Conservation (phyloP, 2,797 vertebrate species). For the Ctenosaura bakeri region DNA sequence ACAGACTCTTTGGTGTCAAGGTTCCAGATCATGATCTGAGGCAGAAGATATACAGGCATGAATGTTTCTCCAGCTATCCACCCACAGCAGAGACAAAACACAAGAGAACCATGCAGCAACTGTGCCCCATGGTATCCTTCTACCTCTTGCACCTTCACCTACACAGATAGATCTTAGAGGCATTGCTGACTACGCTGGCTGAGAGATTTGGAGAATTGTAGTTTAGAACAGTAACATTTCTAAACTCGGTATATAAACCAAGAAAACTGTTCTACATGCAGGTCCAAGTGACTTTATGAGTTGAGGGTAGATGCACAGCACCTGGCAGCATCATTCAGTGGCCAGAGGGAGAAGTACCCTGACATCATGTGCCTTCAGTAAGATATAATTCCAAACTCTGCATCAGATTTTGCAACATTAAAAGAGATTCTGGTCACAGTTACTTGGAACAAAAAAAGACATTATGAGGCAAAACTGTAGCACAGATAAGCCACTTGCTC, state of each 20-base stretch:
- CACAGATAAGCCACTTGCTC: too few species aligned
- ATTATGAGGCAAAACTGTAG: background rate
- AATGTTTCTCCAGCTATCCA: background rate
- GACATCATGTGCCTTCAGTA: background rate
- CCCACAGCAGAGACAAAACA: background rate
- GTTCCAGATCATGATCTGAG: slow-evolving; percentile 95
- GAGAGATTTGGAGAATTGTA: background rate
- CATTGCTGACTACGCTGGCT: background rate
- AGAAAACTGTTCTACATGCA: background rate
- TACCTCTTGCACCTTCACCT: background rate
- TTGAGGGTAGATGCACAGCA: background rate
- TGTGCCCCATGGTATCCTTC: background rate
- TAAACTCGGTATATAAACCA: background rate
- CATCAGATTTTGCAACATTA: background rate
- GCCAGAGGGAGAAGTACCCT: background rate
- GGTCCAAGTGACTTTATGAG: background rate
- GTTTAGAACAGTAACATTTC: background rate
- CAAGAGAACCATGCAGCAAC: background rate
- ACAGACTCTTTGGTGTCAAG: slow-evolving; percentile 84
- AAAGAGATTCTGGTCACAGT: background rate
- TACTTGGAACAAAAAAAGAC: background rate
- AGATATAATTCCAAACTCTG: background rate
- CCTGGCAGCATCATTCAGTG: too few species aligned
- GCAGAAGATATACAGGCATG: slow-evolving; percentile 41
- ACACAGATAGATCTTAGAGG: background rate